A percentile compares a stretch with the other conserved stretches of the same genome.
Evolutionary conservation across 2,888 invertebrate genomes (phyloP).

Genomic region (Cheilosia scutellata): DNA sequence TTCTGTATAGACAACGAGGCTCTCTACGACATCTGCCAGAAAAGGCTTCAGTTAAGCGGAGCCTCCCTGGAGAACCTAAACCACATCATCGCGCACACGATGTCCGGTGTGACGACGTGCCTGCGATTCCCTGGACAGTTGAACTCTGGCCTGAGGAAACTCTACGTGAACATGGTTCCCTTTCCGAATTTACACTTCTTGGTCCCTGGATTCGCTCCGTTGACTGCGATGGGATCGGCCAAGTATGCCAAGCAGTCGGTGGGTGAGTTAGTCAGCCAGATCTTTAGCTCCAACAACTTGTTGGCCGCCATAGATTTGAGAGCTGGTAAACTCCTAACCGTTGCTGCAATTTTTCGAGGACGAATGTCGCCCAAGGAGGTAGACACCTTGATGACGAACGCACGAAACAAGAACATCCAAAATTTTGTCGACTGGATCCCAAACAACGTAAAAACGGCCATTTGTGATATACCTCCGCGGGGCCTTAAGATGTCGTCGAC

Average conservation of each 20-base stretch:
- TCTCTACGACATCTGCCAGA: conserved; percentile 81
- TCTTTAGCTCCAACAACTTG: conserved; percentile 92
- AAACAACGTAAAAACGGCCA: conserved; percentile 93
- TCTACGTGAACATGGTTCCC: conserved; percentile 96
- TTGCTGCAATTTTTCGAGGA: conserved; percentile 88
- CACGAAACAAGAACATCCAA: conserved; percentile 90
- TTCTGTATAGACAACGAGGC: conserved; percentile 83
- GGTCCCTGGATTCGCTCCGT: conserved; percentile 91
- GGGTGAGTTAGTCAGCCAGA: conserved; percentile 88
- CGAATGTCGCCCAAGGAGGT: conserved; percentile 82
- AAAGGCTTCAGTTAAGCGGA: conserved; percentile 79
- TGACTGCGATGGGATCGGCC: conserved; percentile 86
- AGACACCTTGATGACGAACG: conserved; percentile 86
- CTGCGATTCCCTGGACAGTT: conserved; percentile 96
- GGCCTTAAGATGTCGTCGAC: conserved; percentile 94
- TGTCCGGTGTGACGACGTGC: conserved; percentile 90
- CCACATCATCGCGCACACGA: conserved; percentile 81
- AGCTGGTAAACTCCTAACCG: conserved; percentile 91
- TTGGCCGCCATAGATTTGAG: conserved; percentile 93
- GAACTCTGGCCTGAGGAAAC: conserved; percentile 93
- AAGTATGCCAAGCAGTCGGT: conserved; percentile 88
- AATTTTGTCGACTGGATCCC: conserved; percentile 93
- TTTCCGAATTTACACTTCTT: conserved; percentile 95
- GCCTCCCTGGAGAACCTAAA: conserved; percentile 81
- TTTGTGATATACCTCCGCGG: conserved; percentile 93